Percentiles rank a stretch among this genome's conserved stretches.
Evolutionary conservation across 2,113 vertebrate species (phyloP).

Genomic region (Triplophysa rosa): DNA sequence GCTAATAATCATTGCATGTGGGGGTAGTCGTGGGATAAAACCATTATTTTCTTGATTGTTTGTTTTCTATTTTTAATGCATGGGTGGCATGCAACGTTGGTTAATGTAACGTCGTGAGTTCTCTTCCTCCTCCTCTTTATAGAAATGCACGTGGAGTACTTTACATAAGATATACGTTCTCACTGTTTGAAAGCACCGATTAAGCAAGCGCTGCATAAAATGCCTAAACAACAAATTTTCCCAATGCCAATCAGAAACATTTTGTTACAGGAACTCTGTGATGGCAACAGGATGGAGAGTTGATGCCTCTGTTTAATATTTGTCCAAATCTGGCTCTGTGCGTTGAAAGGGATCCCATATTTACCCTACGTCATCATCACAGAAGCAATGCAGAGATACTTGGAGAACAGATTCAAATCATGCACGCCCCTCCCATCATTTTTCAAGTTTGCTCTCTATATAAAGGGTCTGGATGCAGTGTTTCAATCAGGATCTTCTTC

Average conservation of each 20-base stretch:
- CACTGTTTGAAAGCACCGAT: background rate
- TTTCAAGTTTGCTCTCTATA: conserved; percentile 44
- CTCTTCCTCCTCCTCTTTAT: conserved; percentile 35
- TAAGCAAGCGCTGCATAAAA: background rate
- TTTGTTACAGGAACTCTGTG: background rate
- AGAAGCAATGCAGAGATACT: conserved; percentile 34
- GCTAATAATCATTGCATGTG: background rate
- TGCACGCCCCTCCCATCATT: conserved; percentile 39
- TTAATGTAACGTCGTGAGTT: conserved; percentile 28
- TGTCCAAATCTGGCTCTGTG: conserved; percentile 84
- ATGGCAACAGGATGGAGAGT: conserved; percentile 5
- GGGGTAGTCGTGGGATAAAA: background rate
- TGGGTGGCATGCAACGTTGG: conserved; percentile 12
- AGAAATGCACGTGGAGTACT: background rate
- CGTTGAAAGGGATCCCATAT: conserved; percentile 80
- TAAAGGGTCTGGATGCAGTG: conserved; percentile 35
- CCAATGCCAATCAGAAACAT: background rate
- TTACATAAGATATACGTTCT: background rate
- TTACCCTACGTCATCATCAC: conserved; percentile 73
- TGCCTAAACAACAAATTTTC: background rate
- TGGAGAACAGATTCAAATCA: conserved; percentile 32
- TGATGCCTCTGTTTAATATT: conserved; percentile 70
- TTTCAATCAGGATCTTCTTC: conserved; percentile 41
- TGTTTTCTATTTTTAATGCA: conserved; percentile 36
- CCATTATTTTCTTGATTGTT: conserved; percentile 31